Conservation (phyloP, 2,888 invertebrate genomes). For the Tupiocoris notatus region DNA sequence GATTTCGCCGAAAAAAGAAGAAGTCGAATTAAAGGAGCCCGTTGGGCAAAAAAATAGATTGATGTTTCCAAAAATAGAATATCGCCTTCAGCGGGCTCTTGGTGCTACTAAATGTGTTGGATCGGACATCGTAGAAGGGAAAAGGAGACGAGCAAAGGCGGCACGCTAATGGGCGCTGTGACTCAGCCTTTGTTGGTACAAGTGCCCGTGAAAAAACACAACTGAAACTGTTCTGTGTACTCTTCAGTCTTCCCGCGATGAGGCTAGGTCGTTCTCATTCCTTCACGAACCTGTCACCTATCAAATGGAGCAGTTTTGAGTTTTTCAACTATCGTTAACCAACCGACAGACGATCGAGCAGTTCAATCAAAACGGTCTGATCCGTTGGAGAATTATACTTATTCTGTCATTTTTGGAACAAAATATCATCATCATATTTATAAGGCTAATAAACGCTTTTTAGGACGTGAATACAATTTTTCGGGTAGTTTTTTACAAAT, state of each 20-base stretch:
- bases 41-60: conserved; percentile 5
- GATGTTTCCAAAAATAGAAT: conserved; percentile 27
- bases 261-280: not conserved
- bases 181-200: conserved; percentile 40
- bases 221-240: conserved; percentile 14
- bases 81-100: not conserved
- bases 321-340: not conserved
- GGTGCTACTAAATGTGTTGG: not conserved
- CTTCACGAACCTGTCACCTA: not conserved
- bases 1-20: not conserved
- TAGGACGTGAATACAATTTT: too few relatives aligned
- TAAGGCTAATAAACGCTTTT: too few relatives aligned
- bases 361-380: too few relatives aligned
- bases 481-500: too few relatives aligned
- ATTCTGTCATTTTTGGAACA: too few relatives aligned
- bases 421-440: too few relatives aligned
- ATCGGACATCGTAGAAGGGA: not conserved
- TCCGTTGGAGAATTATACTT: too few relatives aligned
- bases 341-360: too few relatives aligned
- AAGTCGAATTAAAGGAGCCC: not conserved
- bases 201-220: conserved; percentile 25
- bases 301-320: not conserved
- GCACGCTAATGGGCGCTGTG: conserved; percentile 26
- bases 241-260: not conserved
- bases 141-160: not conserved